phyloP scores from a whole-genome alignment of 2,888 invertebrate genomes.

The Thymelicus lineola region DNA sequence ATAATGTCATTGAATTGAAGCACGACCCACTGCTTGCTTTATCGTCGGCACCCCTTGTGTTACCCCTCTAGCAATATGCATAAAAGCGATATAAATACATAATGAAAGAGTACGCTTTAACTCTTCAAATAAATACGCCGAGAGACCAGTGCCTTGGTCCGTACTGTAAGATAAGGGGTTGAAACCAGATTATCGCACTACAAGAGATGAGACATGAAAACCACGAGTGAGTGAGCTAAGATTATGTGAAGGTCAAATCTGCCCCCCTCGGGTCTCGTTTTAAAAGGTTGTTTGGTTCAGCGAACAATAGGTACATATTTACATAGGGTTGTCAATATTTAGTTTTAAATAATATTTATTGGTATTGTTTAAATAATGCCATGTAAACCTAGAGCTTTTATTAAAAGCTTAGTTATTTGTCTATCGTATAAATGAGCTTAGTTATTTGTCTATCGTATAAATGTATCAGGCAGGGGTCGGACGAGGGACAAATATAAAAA shows the following conservation, averaged over 20 bases:
- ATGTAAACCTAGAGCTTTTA: too few species aligned
- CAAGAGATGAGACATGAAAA: background rate
- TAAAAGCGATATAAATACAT: too few species aligned
- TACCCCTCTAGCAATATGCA: too few species aligned
- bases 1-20: too few species aligned
- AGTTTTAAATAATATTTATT: background rate
- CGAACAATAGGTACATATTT: conserved; percentile 3
- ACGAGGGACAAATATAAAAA: too few species aligned
- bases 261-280: background rate
- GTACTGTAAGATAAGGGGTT: background rate
- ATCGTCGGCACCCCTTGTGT: too few species aligned
- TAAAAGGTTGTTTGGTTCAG: conserved; percentile 2
- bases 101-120: background rate
- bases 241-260: background rate
- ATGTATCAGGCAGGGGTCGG: too few species aligned
- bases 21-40: too few species aligned
- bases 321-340: background rate
- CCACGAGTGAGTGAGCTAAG: background rate
- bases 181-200: background rate
- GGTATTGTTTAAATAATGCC: too few species aligned
- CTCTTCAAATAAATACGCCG: background rate
- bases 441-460: too few species aligned
- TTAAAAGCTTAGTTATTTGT: too few species aligned
- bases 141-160: background rate
- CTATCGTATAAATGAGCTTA: too few species aligned